These are phyloP conservation scores for Lasiommata megera DNA, from an alignment of 2,888 invertebrate genomes.

Conservation along the genomic window DNA sequence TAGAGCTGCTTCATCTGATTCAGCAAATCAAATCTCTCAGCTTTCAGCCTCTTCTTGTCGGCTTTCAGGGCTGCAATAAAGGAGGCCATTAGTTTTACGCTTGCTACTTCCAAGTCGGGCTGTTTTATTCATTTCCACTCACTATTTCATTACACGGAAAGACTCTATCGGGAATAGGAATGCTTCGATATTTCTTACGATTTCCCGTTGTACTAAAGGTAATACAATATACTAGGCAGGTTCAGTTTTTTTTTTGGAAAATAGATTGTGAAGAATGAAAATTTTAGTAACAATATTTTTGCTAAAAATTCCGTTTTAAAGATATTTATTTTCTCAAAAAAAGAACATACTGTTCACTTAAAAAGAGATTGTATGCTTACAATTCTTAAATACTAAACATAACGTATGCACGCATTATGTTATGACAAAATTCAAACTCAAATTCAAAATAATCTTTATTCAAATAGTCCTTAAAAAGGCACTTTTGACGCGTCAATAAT, in stretches of 20 bases:
- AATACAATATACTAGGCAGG: not conserved
- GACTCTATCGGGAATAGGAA: conserved; percentile 19
- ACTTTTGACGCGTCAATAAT: too few species aligned
- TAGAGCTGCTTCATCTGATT: conserved; percentile 98
- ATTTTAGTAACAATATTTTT: too few species aligned
- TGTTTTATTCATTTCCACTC: conserved; percentile 26
- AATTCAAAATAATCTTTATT: too few species aligned
- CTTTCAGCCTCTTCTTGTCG: conserved; percentile 94
- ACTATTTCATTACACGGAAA: conserved; percentile 26
- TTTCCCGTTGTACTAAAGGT: not conserved
- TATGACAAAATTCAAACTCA: too few species aligned
- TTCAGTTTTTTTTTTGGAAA: not conserved
- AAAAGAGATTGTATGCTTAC: too few species aligned
- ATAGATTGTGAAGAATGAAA: too few species aligned
- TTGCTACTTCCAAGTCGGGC: conserved; percentile 8
- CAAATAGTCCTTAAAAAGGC: too few species aligned
- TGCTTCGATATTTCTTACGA: conserved; percentile 6
- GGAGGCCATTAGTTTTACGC: conserved; percentile 25
- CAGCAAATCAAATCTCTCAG: conserved; percentile 95
- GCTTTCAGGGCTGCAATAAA: conserved; percentile 87
- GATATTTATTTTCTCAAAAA: too few species aligned
- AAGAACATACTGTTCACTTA: too few species aligned
- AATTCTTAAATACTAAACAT: too few species aligned
- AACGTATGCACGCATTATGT: too few species aligned
- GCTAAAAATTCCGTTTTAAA: too few species aligned